Percentiles rank a stretch among this genome's conserved stretches.
Evolutionary conservation across 2,888 invertebrate genomes (phyloP).

Genomic region (Rapana venosa): DNA sequence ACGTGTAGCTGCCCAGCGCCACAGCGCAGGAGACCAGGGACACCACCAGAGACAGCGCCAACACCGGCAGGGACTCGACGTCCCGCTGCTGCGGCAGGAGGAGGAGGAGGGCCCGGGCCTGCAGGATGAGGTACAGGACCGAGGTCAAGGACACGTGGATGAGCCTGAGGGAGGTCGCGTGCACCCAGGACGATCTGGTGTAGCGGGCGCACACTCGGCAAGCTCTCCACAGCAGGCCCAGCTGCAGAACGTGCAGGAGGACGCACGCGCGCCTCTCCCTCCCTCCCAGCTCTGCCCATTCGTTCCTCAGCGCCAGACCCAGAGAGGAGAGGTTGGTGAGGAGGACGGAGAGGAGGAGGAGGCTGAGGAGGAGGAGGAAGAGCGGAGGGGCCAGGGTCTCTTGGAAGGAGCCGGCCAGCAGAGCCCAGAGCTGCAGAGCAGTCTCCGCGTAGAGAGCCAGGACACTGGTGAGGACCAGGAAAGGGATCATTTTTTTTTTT

Average conservation of each 20-base stretch:
- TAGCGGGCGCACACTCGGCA: conserved; percentile 59
- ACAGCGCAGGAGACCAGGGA: conserved; percentile 46
- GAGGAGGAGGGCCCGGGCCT: conserved; percentile 26
- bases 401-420: not conserved
- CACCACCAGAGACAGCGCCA: conserved; percentile 42
- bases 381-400: conserved; percentile 43
- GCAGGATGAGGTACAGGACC: conserved; percentile 55
- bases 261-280: conserved; percentile 58
- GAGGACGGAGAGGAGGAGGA: conserved; percentile 56
- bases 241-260: conserved; percentile 60
- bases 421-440: conserved; percentile 39
- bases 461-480: conserved; percentile 40
- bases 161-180: conserved; percentile 59
- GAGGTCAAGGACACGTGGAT: conserved; percentile 63
- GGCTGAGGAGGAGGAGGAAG: conserved; percentile 51
- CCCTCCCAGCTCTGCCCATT: conserved; percentile 55
- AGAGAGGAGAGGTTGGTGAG: conserved; percentile 60
- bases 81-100: not conserved
- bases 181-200: conserved; percentile 60
- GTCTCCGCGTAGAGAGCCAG: conserved; percentile 45
- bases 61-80: conserved; percentile 14
- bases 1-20: conserved; percentile 45
- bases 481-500: conserved; percentile 11
- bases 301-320: conserved; percentile 47
- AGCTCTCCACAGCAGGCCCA: conserved; percentile 65